These are phyloP conservation scores for Gymnobelideus leadbeateri DNA, from an alignment of 2,113 vertebrate species.

Conservation along the genomic window DNA sequence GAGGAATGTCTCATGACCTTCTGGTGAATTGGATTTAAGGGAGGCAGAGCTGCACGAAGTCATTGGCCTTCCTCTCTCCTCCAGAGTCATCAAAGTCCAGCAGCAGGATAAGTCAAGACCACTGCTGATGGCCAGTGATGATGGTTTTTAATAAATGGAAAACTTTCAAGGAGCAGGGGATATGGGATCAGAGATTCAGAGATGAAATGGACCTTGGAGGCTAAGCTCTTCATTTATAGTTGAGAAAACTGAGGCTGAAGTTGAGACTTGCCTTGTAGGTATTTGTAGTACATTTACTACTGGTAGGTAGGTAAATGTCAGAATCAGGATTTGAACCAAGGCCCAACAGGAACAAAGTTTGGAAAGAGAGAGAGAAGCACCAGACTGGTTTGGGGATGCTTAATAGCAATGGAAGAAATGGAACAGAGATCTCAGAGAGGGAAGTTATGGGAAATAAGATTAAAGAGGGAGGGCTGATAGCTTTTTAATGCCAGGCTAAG, in stretches of 20 bases:
- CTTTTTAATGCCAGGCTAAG: neutral
- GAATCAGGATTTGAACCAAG: neutral
- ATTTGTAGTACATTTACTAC: too few species aligned
- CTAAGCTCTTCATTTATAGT: neutral
- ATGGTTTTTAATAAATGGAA: neutral
- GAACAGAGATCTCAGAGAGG: neutral
- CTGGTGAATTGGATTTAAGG: too few species aligned
- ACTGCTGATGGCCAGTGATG: too few species aligned
- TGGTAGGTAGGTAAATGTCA: too few species aligned
- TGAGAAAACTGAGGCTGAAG: neutral
- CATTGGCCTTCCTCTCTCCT: too few species aligned
- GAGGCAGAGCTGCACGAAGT: too few species aligned
- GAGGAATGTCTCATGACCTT: too few species aligned
- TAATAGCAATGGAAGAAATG: too few species aligned
- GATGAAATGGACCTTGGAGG: neutral
- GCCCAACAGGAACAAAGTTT: neutral
- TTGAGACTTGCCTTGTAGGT: neutral
- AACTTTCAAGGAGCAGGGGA: neutral
- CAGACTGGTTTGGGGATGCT: neutral
- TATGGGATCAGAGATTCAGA: neutral
- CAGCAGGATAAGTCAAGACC: too few species aligned
- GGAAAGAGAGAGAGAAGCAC: neutral
- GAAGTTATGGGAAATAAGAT: neutral
- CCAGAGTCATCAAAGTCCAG: too few species aligned
- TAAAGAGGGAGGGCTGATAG: too few species aligned